Evolutionary conservation across 2,888 invertebrate genomes (phyloP).

Genomic region (Lordiphosa andalusiaca): DNA sequence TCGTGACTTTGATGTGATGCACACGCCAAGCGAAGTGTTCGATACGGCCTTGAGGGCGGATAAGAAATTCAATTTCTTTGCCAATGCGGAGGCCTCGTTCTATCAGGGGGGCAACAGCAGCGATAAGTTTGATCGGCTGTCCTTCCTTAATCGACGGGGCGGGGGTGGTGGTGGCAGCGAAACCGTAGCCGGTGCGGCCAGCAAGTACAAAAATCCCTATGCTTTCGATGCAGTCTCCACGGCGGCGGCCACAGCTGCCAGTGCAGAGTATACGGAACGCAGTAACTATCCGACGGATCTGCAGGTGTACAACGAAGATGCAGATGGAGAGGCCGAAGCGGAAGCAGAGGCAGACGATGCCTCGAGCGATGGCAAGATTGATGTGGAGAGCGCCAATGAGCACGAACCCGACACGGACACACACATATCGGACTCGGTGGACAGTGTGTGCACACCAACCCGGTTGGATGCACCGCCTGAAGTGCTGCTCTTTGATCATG

Average conservation of each 20-base stretch:
- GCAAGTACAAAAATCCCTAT: slow-evolving; percentile 68
- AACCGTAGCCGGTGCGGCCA: slow-evolving; percentile 33
- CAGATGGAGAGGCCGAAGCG: slow-evolving; percentile 35
- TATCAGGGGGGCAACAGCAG: slow-evolving; percentile 65
- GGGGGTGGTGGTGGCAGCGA: slow-evolving; percentile 26
- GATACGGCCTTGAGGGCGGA: slow-evolving; percentile 71
- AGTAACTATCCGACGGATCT: slow-evolving; percentile 46
- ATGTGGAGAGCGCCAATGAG: slow-evolving; percentile 79
- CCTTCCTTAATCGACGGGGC: slow-evolving; percentile 69
- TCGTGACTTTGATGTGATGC: slow-evolving; percentile 79
- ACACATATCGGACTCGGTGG: slow-evolving; percentile 79
- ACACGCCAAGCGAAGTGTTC: slow-evolving; percentile 75
- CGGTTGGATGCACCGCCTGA: slow-evolving; percentile 65
- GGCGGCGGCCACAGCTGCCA: slow-evolving; percentile 38
- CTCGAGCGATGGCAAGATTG: slow-evolving; percentile 79
- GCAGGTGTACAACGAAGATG: slow-evolving; percentile 63
- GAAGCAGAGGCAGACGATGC: slow-evolving; percentile 69
- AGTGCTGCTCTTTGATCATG: slow-evolving; percentile 72
- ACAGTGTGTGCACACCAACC: slow-evolving; percentile 75
- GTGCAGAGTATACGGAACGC: slow-evolving; percentile 44
- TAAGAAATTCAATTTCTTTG: slow-evolving; percentile 79
- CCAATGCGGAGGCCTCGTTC: slow-evolving; percentile 73
- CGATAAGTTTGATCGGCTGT: slow-evolving; percentile 77
- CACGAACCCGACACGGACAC: slow-evolving; percentile 78
- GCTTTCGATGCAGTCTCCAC: slow-evolving; percentile 47